A percentile compares a stretch with the other conserved stretches of the same genome.
Conservation (phyloP, 2,797 vertebrate genomes). For the Naso thynnoides region DNA sequence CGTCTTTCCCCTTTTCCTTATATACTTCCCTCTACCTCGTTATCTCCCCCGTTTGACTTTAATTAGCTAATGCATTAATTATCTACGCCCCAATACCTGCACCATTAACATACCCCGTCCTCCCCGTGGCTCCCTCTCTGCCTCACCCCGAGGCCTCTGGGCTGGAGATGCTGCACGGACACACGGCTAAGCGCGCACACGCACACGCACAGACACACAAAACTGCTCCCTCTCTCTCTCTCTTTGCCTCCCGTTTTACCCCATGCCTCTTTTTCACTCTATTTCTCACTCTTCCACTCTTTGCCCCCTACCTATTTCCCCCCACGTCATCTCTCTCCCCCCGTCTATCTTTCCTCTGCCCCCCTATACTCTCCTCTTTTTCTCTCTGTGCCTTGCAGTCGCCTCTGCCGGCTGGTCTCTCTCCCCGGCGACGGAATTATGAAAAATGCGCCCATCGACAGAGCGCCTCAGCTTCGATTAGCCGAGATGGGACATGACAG, state of each 20-base stretch:
- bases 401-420: conserved; percentile 86
- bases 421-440: conserved; percentile 97
- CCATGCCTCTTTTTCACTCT: conserved; percentile 85
- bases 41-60: conserved; percentile 85
- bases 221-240: conserved; percentile 28
- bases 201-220: conserved; percentile 51
- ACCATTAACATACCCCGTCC: conserved; percentile 78
- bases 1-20: conserved; percentile 63
- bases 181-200: conserved; percentile 21
- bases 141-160: conserved; percentile 68
- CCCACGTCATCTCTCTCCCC: conserved; percentile 80
- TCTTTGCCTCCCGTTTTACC: conserved; percentile 67
- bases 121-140: conserved; percentile 61
- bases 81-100: conserved; percentile 86
- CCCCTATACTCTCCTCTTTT: conserved; percentile 77
- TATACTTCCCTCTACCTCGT: conserved; percentile 77
- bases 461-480: conserved; percentile 99
- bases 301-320: conserved; percentile 86
- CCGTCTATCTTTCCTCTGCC: conserved; percentile 78
- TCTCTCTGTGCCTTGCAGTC: conserved; percentile 91
- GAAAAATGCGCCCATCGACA: conserved; percentile 99
- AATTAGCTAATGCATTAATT: conserved; percentile 89
- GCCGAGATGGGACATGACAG: conserved; percentile 99
- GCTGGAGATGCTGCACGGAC: conserved; percentile 62
- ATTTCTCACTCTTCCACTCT: conserved; percentile 86